Base-by-base conservation (phyloP, 2,888 invertebrate genomes). In the Coelinius sp. region DNA sequence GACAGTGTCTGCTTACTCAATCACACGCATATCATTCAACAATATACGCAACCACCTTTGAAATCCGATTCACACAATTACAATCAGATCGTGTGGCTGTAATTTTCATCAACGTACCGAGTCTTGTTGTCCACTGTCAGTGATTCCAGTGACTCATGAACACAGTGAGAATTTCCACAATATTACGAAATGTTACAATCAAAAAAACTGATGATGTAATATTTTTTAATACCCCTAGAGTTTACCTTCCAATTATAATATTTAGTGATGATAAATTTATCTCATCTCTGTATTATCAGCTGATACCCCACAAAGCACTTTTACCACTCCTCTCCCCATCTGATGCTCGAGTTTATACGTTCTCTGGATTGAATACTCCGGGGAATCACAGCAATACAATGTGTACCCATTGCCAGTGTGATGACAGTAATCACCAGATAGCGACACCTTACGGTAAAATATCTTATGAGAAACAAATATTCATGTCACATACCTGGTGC, bases 391-490 rank as follows among this genome's bases (percentile, higher is more conserved):
- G 44, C 10, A 22, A 49, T 71, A 12, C 22, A 66, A 59, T 71
- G 14, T 65, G 53, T n/a, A n/a, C n/a, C n/a, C 52, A 17, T 2
- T 41, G 10, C 24, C 35, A 25, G 38, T 49, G n/a, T 63, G 17
- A 62, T 63, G 53, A 27, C 31, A 67, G 31, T n/a, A 49, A 73
- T 78, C 81, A 83, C 85, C 83, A 85, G 86, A 84, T 82, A 83
- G 83, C 79, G 77, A 75, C 78, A 71, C 76, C 78, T 80, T 81
- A 77, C 81, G 79, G 81, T 83, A 80, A 85, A 85, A 84, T 87
- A 86, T 86, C 85, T 86, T 86, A 87, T 87, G 86, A 87, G 86
- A 86, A 86, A 86, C 86, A 85, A 87, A 87, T 87, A 87, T 87
- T 87, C 87, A 87, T 86, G 86, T 87, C 87, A 87, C 87, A 87